Evolutionary conservation across 2,888 invertebrate genomes (phyloP), one percentile per base, ranked within the genome.

Genomic region (Acleris laterana): DNA sequence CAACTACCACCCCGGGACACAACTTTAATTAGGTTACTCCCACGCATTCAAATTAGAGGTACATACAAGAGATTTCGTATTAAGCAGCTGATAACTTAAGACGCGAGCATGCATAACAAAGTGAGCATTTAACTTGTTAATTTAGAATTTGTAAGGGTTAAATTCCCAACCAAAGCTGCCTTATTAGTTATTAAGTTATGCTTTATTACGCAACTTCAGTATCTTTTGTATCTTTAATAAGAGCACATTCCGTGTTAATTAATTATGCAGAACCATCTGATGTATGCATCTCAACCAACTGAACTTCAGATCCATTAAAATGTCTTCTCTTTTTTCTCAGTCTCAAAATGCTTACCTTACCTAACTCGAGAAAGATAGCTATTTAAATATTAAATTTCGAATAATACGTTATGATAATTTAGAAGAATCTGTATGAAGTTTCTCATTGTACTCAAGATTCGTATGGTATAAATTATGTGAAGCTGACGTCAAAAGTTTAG

Each of bases 21-120:
- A 82, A 86, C 77, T 85, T 85, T 82, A 87, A 87, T 85, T 84
- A 81, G 76, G 72, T 78, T 70, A 76, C 79, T 77, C 78, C 71
- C 61, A 71, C 71, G 60, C 69, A 65, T 44, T 60, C 60, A 62
- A 69, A 69, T 72, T 73, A 62, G 76, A 78, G 78, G 79, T 32
- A 32, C 80, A 78, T 77, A 38, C 17, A 74, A 76, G 81, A 78
- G 77, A 61, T 57, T 51, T 6, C 17, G 38, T 48, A 56, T 56
- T 52, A 51, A 66, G 66, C 51, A 46, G 55, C 53, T 59, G 52
- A 63, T 58, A 64, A 64, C 22, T 49, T 59, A 49, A 42, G 49
- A 48, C 38, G 53, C 53, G n/a, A 49, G 13, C n/a, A 46, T 32
- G 46, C 28, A 49, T 32, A 52, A 53, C 13, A 46, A 46, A 46